Evolutionary conservation across 2,888 invertebrate species (phyloP).

Genomic region (Malacosoma neustria): DNA sequence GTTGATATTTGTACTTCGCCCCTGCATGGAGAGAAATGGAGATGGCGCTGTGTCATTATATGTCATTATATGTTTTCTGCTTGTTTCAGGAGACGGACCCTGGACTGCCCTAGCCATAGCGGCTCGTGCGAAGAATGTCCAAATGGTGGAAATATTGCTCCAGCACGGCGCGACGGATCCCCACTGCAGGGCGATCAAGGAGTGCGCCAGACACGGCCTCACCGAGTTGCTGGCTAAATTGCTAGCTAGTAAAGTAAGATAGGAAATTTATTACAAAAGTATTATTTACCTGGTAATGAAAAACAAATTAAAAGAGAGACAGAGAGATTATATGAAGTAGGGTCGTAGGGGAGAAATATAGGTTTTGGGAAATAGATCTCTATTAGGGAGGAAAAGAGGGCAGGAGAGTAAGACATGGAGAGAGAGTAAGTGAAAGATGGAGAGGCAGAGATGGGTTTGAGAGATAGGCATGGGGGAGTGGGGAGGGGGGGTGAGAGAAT

Average conservation of each 20-base stretch:
- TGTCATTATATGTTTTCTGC: constrained; percentile 12
- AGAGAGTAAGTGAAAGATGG: too few species aligned
- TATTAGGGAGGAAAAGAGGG: too few species aligned
- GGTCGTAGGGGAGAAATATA: too few species aligned
- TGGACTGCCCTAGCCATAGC: constrained; percentile 63
- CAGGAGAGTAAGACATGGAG: too few species aligned
- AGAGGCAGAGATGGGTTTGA: too few species aligned
- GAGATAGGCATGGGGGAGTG: too few species aligned
- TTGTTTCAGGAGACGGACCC: constrained; percentile 28
- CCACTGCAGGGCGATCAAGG: constrained; percentile 85
- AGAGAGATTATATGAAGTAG: too few species aligned
- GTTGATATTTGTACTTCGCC: background rate
- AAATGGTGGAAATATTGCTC: constrained; percentile 85
- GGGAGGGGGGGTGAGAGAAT: too few species aligned
- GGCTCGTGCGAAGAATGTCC: constrained; percentile 65
- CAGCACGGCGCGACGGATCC: constrained; percentile 91
- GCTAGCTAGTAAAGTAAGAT: constrained; percentile 84
- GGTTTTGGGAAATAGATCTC: too few species aligned
- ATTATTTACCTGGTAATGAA: too few species aligned
- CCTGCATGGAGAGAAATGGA: background rate
- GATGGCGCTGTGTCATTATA: background rate
- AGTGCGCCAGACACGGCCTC: constrained; percentile 84
- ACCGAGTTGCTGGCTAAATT: constrained; percentile 81
- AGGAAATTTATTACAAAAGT: too few species aligned
- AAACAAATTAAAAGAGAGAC: too few species aligned